Evolutionary conservation across 2,113 vertebrate genomes (phyloP).

Genomic region (Gadus chalcogrammus): DNA sequence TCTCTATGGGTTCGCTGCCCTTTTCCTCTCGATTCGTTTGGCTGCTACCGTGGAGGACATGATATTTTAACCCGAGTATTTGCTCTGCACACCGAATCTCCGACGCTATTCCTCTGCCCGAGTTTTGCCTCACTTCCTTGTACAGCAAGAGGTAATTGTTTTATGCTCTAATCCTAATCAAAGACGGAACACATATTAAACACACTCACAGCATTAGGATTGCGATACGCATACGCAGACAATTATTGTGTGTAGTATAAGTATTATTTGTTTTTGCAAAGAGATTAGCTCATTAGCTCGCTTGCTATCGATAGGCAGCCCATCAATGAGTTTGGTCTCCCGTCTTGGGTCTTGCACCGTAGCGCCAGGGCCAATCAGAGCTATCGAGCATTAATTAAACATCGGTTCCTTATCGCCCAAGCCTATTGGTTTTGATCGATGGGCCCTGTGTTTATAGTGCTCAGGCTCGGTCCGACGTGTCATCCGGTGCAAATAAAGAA

Average conservation of each 20-base stretch:
- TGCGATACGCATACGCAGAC: background rate
- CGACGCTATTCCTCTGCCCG: background rate
- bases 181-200: background rate
- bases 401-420: constrained; percentile 17
- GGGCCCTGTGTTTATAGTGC: constrained; percentile 34
- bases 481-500: constrained; percentile 29
- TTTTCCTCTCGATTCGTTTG: background rate
- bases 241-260: background rate
- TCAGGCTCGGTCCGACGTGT: constrained; percentile 28
- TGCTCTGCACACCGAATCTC: background rate
- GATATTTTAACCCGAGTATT: no score
- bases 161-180: background rate
- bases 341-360: constrained; percentile 8
- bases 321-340: constrained; percentile 1
- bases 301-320: background rate
- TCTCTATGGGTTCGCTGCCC: constrained; percentile 23
- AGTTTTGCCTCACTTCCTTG: background rate
- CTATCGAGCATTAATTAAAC: constrained; percentile 41
- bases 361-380: constrained; percentile 23
- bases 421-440: constrained; percentile 44
- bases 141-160: background rate
- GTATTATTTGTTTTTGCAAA: background rate
- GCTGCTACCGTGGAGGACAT: no score
- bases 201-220: background rate
- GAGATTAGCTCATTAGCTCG: background rate